These are phyloP conservation scores for Redunca redunca DNA, from an alignment of 2,113 vertebrate genomes.

Conservation along the genomic window DNA sequence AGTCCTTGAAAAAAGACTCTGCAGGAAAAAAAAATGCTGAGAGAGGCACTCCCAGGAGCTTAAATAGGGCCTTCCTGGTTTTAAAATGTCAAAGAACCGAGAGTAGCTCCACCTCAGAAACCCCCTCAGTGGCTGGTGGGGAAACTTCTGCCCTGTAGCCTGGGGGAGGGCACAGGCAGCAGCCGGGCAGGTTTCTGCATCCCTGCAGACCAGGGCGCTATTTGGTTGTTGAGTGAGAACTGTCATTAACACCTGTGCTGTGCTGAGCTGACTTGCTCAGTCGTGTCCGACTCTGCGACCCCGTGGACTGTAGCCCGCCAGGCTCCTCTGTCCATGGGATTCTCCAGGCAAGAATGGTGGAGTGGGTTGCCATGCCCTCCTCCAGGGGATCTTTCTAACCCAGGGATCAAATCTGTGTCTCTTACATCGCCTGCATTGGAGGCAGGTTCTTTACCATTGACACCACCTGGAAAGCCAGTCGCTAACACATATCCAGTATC, in stretches of 20 bases:
- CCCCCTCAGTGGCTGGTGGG: no score
- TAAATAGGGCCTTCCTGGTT: neutral
- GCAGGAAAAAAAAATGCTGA: neutral
- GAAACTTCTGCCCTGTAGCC: neutral
- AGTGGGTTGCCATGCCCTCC: neutral
- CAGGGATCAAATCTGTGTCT: neutral
- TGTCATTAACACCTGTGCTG: neutral
- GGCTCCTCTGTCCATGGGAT: neutral
- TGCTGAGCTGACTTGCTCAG: neutral
- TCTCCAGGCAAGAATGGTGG: neutral
- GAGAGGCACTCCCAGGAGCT: neutral
- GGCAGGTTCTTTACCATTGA: neutral
- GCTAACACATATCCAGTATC: neutral
- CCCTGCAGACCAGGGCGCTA: neutral
- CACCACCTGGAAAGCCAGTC: neutral
- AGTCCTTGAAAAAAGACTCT: neutral
- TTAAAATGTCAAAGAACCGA: neutral
- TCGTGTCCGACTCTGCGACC: fast-evolving
- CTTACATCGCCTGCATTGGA: neutral
- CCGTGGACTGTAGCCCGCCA: neutral
- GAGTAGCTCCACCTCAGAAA: neutral
- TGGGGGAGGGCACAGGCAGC: fast-evolving
- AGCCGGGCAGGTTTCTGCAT: neutral
- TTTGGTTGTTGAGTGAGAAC: neutral
- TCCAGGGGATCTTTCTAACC: neutral